phyloP scores from a whole-genome alignment of 2,113 vertebrate genomes.

The Podarcis muralis region DNA sequence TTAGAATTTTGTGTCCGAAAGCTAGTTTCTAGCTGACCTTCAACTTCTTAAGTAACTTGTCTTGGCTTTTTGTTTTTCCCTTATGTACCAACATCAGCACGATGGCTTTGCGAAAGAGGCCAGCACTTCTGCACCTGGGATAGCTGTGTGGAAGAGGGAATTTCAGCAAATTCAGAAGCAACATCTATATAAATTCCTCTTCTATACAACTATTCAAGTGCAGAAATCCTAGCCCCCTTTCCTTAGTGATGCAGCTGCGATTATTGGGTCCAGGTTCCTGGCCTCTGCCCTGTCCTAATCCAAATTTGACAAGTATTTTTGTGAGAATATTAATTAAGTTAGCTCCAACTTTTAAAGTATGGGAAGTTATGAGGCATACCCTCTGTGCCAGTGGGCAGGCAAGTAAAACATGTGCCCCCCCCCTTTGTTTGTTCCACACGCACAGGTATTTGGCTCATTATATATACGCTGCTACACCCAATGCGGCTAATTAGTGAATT shows the following conservation, averaged over 20 bases:
- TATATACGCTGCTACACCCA: not conserved
- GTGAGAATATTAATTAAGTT: not conserved
- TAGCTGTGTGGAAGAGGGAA: too few species aligned
- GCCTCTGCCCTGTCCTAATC: not conserved
- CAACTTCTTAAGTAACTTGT: not conserved
- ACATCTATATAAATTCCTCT: not conserved
- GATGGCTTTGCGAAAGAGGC: too few species aligned
- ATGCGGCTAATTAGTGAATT: rapidly evolving
- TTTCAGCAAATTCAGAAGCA: not conserved
- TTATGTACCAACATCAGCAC: too few species aligned
- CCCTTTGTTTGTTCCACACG: not conserved
- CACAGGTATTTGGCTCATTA: not conserved
- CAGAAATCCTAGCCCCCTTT: not conserved
- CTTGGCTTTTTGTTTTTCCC: not conserved
- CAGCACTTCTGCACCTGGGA: too few species aligned
- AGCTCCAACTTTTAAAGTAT: not conserved
- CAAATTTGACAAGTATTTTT: not conserved
- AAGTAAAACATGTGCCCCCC: rapidly evolving
- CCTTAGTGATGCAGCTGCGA: not conserved
- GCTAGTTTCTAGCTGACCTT: not conserved
- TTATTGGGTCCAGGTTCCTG: not conserved
- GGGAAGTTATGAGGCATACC: rapidly evolving
- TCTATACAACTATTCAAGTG: not conserved
- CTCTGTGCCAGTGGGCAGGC: not conserved
- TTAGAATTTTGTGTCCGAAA: not conserved